Conservation (phyloP, 2,888 invertebrate genomes). For the Ommatoiulus sabulosus region DNA sequence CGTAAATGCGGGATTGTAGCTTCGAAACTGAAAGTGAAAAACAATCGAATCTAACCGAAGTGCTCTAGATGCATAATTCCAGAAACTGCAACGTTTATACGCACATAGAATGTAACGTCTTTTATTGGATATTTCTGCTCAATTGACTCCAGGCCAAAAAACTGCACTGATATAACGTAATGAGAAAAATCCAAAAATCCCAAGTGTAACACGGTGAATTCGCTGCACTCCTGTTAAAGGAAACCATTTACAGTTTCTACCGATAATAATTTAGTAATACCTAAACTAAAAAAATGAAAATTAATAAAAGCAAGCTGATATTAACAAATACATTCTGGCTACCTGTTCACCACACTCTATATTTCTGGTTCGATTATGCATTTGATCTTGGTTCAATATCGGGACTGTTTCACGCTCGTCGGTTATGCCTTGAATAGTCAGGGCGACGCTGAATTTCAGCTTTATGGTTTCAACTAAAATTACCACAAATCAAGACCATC, state of each 20-base stretch:
- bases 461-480: constrained; percentile 86
- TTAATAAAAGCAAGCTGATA: neutral
- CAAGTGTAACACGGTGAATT: constrained; percentile 88
- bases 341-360: constrained; percentile 78
- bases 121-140: constrained; percentile 86
- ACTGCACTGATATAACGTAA: constrained; percentile 85
- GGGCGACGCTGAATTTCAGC: constrained; percentile 87
- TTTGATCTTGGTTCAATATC: constrained; percentile 74
- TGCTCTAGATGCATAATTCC: neutral
- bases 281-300: too few species aligned
- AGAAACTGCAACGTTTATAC: constrained; percentile 51
- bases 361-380: constrained; percentile 85
- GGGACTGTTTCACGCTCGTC: constrained; percentile 79
- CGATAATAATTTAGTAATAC: neutral
- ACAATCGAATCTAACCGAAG: constrained; percentile 55
- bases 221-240: constrained; percentile 79
- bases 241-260: constrained; percentile 42
- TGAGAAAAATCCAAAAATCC: constrained; percentile 89
- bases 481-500: constrained; percentile 55
- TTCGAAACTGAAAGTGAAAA: constrained; percentile 83
- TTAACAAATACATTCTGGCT: neutral
- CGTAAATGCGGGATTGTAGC: constrained; percentile 95
- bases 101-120: constrained; percentile 73
- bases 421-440: constrained; percentile 83
- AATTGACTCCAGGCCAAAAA: constrained; percentile 86